Base-by-base conservation (phyloP, 2,888 invertebrate genomes). In the Buathra laborator region DNA sequence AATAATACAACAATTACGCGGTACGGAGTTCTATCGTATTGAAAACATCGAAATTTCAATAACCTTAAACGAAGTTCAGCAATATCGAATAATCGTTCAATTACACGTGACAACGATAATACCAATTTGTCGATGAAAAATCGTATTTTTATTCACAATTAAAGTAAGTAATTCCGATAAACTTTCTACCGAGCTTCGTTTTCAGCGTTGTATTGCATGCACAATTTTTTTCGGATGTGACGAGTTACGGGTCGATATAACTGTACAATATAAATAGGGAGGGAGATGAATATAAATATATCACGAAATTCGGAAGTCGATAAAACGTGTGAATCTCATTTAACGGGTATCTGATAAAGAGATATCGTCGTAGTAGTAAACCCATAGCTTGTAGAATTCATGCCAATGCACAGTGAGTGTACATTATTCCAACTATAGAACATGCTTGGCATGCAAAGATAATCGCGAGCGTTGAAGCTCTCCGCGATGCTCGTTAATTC, bases 331-430 rank as follows among this genome's bases (percentile, higher is more conserved):
- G 67, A 51, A 72, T 72, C 37, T 74, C 43, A 56, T 37, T 59
- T 85, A 91, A 92, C 92, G 92, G 92, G 92, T 92, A 92, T 92
- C 92, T 92, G 92, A 92, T 91, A 90, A 87, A 88, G 71, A 74
- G 79, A 74, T 77, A 78, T 75, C 70, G 44, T 62, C 77, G 51
- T 51, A 72, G 80, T 48, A 80, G 53, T 72, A 67, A 62, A 85
- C 72, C 80, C 74, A 81, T 51, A 81, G 76, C 75, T 68, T 5
- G 70, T 67, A 59, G 53, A 79, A 79, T 67, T 72, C 84, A 79
- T 86, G 84, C 84, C 16, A 51, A 59, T 66, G 43, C 66, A 43
- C n/a, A 66, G 56, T 12, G 24, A 51, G 16, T n/a, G 43, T 66
- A 43, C 43, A 16, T 43, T 43, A n/a, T 62, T 44, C 10, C 16